Conservation (phyloP, 2,888 invertebrate species). For the Chrysolina oricalcia region DNA sequence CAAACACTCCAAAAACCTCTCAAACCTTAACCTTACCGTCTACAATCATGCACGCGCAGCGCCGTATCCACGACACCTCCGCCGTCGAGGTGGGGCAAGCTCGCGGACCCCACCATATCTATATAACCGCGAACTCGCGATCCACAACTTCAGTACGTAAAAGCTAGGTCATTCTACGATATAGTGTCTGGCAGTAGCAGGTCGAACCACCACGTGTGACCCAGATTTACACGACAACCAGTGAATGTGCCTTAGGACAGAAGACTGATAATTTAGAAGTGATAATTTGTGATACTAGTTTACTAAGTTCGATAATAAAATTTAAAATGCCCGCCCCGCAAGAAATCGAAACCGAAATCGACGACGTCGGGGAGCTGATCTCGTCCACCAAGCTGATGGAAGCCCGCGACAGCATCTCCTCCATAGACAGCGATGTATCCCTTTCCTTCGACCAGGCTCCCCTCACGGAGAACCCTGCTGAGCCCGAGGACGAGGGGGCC, state of each 20-base stretch:
- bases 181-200: constrained; percentile 70
- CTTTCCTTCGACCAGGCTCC: constrained; percentile 73
- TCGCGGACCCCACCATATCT: constrained; percentile 32
- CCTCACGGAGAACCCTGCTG: constrained; percentile 58
- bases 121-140: constrained; percentile 35
- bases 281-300: constrained; percentile 68
- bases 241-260: constrained; percentile 51
- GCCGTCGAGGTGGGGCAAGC: constrained; percentile 26
- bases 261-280: constrained; percentile 60
- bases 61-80: constrained; percentile 21
- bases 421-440: constrained; percentile 77
- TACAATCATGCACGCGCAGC: constrained; percentile 11
- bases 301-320: constrained; percentile 47
- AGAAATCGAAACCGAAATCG: constrained; percentile 44
- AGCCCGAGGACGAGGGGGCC: constrained; percentile 76
- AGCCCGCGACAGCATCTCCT: constrained; percentile 77
- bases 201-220: constrained; percentile 62
- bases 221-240: constrained; percentile 58
- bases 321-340: constrained; percentile 66
- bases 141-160: constrained; percentile 43
- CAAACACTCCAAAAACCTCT: constrained; percentile 36
- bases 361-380: constrained; percentile 67
- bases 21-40: constrained; percentile 39
- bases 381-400: constrained; percentile 74
- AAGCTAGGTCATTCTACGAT: constrained; percentile 70